Percentiles rank a stretch among this genome's conserved stretches.
phyloP scores from a whole-genome alignment of 1,140 invertebrate species.

The Nylanderia fulva region DNA sequence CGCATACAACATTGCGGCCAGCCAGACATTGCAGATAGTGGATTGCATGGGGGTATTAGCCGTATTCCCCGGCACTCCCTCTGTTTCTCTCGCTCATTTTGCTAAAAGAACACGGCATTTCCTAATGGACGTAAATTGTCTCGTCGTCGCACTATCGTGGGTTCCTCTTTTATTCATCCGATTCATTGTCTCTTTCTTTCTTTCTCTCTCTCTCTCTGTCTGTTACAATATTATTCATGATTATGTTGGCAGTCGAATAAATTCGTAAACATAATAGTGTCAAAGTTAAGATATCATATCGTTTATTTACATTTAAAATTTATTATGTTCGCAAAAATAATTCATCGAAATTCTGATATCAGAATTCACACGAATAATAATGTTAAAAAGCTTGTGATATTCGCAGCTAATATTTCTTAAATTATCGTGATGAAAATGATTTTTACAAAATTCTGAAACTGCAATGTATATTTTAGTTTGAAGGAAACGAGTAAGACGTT shows the following conservation, averaged over 20 bases:
- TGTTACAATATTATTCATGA: background rate
- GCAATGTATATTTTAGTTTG: background rate
- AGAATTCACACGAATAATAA: background rate
- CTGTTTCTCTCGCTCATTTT: constrained; percentile 26
- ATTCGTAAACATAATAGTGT: background rate
- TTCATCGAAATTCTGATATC: background rate
- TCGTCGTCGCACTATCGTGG: constrained; percentile 30
- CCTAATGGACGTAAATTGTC: constrained; percentile 63
- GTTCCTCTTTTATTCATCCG: constrained; percentile 29
- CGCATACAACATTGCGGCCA: constrained; percentile 15
- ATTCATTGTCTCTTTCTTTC: constrained; percentile 13
- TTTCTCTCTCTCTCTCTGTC: background rate
- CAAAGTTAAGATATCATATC: background rate
- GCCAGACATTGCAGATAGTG: constrained; percentile 35
- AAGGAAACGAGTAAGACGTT: background rate
- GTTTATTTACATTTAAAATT: background rate
- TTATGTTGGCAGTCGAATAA: background rate
- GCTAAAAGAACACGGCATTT: constrained; percentile 56
- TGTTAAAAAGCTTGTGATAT: background rate
- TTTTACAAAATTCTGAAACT: background rate
- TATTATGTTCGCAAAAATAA: background rate
- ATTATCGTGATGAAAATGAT: background rate
- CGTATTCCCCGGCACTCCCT: background rate
- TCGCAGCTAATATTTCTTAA: background rate
- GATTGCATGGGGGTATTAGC: constrained; percentile 48